A percentile compares a stretch with the other conserved stretches of the same genome.
These are phyloP conservation scores for Oscheius onirici DNA, from an alignment of 2,888 invertebrate genomes.

Conservation along the genomic window DNA sequence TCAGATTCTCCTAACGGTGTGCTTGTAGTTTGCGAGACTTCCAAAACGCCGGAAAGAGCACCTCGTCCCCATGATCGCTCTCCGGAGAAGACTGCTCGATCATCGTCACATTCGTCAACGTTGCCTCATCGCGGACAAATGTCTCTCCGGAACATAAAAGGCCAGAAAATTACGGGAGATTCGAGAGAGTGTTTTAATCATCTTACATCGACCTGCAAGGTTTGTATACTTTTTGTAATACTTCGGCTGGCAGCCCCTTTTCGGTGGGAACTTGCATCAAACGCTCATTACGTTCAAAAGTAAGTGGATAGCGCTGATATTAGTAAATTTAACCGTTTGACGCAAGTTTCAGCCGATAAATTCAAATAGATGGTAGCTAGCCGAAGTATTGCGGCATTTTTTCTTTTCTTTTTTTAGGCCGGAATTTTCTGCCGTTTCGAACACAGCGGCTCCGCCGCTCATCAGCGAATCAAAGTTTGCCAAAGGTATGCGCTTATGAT, in stretches of 20 bases:
- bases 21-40: not conserved
- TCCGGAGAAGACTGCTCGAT: not conserved
- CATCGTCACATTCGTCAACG: not conserved
- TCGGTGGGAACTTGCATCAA: too few relatives aligned
- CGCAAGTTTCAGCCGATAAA: too few relatives aligned
- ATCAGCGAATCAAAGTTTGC: conserved; percentile 43
- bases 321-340: too few relatives aligned
- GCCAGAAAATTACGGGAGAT: conserved; percentile 12
- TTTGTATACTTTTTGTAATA: not conserved
- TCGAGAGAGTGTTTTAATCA: conserved; percentile 27
- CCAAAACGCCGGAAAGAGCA: not conserved
- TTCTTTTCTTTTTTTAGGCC: conserved; percentile 17
- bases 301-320: too few relatives aligned
- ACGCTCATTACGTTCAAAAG: too few relatives aligned
- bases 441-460: conserved; percentile 46
- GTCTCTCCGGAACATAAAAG: conserved; percentile 27
- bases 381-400: too few relatives aligned
- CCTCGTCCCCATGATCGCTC: not conserved
- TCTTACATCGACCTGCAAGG: conserved; percentile 1
- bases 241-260: too few relatives aligned
- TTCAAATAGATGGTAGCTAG: too few relatives aligned
- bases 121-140: not conserved
- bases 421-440: conserved; percentile 56
- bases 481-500: conserved; percentile 34
- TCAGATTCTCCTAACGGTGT: not conserved